Evolutionary conservation across 2,888 invertebrate genomes (phyloP), one percentile per base, ranked within the genome.

Genomic region (Carabus problematicus): DNA sequence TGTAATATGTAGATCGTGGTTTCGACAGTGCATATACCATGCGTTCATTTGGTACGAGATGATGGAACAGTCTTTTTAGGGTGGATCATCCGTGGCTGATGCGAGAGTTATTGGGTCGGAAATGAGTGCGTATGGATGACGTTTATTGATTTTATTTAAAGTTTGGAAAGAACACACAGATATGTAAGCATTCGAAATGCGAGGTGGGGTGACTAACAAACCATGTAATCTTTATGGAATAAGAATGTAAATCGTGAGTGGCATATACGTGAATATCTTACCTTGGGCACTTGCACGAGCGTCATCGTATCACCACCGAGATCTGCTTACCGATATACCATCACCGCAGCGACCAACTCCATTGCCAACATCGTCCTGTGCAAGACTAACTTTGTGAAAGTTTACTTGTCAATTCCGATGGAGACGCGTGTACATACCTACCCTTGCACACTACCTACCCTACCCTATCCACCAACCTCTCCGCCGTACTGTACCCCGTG

Each of bases 211-310:
- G 66, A 45, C 67, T 67, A 67, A 67, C 67, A 67, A 60, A 67
- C 67, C 76, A 71, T 76, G 77, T 79, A 79, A 79, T 79, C 79
- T 79, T 79, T 79, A 79, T 79, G 77, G 79, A 79, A 78, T 78
- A 79, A 77, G 77, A 75, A 76, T 79, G 79, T 79, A 60, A 67
- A 67, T 67, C 60, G 16, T 56, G 40, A 56, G 56, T 56, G 56
- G 39, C 39, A 9, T 55, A 55, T 18, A 18, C 12, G 18, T 52
- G 19, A 52, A 52, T 16, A 19, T 29, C 12, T 19, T 56, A 56
- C n/a, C 56, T 29, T 19, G 12, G 18, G 56, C n/a, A 29, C 12
- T 56, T 19, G 19, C 18, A 18, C 16, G 14, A 52, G 19, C 16
- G 12, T 9, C 45, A 45, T 3, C 16, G 8, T 52, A 29, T 29